These are phyloP conservation scores for Thamnophis elegans DNA, from an alignment of 2,797 vertebrate genomes.

Conservation along the genomic window DNA sequence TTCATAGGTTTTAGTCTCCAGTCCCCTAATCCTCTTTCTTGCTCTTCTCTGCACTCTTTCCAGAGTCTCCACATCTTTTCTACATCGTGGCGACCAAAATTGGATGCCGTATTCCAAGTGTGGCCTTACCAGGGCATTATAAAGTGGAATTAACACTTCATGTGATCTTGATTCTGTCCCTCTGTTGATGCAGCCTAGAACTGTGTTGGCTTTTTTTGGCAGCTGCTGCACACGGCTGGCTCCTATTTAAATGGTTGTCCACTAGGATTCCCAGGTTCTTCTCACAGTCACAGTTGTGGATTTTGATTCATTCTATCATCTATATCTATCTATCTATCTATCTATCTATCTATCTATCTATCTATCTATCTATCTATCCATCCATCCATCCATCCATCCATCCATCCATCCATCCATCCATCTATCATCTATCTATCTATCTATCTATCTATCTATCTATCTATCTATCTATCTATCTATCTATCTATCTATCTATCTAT, in stretches of 20 bases:
- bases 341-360: no score
- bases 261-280: background rate
- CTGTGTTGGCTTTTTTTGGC: background rate
- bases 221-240: no score
- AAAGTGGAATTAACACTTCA: background rate
- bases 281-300: background rate
- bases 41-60: background rate
- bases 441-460: no score
- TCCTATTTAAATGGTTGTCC: background rate
- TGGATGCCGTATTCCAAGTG: background rate
- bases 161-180: background rate
- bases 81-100: background rate
- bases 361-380: no score
- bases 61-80: background rate
- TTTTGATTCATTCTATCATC: no score
- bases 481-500: no score
- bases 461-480: no score
- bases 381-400: no score
- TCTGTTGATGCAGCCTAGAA: background rate
- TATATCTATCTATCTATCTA: no score
- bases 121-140: background rate
- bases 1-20: background rate
- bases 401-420: no score
- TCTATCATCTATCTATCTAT: no score
- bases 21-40: background rate